Evolutionary conservation across 2,888 invertebrate genomes (phyloP), one percentile per base, ranked within the genome.

Genomic region (Noctua pronuba): DNA sequence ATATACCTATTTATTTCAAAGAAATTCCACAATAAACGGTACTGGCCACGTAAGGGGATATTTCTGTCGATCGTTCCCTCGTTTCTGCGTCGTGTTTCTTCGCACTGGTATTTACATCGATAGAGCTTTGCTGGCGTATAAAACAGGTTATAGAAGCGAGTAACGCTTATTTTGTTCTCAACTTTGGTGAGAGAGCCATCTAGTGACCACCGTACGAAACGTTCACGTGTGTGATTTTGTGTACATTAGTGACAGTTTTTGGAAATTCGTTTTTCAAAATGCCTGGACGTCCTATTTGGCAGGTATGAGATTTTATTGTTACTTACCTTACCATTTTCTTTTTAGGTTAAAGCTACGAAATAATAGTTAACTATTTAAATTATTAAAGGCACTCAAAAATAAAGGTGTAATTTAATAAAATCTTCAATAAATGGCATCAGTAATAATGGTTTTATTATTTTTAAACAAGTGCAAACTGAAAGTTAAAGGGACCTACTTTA

Each of bases 211-310:
- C 92, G 91, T 89, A 92, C 83, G 90, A 94, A 96, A 92, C 92
- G 90, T 82, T 91, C 91, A 90, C 90, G 92, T 88, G 93, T 93
- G 94, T 92, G 89, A 87, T 83, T 88, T 91, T 91, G 94, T 93
- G 92, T 91, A 81, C 83, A 86, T 80, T 83, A 92, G 93, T 92
- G 91, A 89, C 91, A 93, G 91, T 92, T 92, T 91, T 91, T 90
- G 88, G 88, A 92, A 91, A 91, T 89, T 77, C 80, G 83, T 87
- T 62, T 73, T 86, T 82, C 88, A 97, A 95, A 95, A 98, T 98
- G 98, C 98, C 98, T 95, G 98, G 98, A 97, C 98, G 98, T 97
- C 98, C 98, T 86, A 96, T 98, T 94, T 98, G 98, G 98, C 98
- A 98, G 97, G 98, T 98, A 94, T 96, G 88, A 79, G 35, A 38